Percentiles rank a stretch among this genome's conserved stretches.
Evolutionary conservation across 92 coral and sea anemone species (phyloP).

Genomic region (Porites evermanni): DNA sequence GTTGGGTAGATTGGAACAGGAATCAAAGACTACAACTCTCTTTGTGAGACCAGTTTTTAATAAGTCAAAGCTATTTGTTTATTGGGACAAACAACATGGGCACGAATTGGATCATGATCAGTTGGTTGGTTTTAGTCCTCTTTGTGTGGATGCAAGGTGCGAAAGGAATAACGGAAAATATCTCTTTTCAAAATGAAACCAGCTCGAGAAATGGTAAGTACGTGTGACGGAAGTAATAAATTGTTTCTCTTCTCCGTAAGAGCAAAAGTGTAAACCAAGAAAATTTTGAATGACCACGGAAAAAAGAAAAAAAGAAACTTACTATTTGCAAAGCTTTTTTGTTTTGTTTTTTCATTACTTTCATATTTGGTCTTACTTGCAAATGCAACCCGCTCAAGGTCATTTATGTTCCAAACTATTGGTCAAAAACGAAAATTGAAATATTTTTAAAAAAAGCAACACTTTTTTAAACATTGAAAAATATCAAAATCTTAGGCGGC

Average conservation of each 20-base stretch:
- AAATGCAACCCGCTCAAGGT: too few relatives aligned
- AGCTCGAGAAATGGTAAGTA: neutral
- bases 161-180: neutral
- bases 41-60: neutral
- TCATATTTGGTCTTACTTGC: too few relatives aligned
- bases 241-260: too few relatives aligned
- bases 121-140: neutral
- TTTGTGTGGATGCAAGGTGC: neutral
- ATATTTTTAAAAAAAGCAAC: neutral
- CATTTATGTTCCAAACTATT: too few relatives aligned
- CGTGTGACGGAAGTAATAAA: too few relatives aligned
- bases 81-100: neutral
- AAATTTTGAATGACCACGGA: neutral
- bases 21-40: neutral
- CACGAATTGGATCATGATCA: neutral
- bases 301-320: neutral
- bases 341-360: neutral
- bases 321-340: neutral
- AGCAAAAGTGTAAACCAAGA: neutral
- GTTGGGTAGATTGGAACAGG: neutral
- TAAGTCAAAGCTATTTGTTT: neutral
- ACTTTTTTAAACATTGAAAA: neutral
- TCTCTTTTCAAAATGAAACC: neutral
- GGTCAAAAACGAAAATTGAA: too few relatives aligned
- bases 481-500: neutral